A percentile compares a stretch with the other conserved stretches of the same genome.
phyloP scores from a whole-genome alignment of 2,888 invertebrate genomes.

The Hemicrepidius hirtus region DNA sequence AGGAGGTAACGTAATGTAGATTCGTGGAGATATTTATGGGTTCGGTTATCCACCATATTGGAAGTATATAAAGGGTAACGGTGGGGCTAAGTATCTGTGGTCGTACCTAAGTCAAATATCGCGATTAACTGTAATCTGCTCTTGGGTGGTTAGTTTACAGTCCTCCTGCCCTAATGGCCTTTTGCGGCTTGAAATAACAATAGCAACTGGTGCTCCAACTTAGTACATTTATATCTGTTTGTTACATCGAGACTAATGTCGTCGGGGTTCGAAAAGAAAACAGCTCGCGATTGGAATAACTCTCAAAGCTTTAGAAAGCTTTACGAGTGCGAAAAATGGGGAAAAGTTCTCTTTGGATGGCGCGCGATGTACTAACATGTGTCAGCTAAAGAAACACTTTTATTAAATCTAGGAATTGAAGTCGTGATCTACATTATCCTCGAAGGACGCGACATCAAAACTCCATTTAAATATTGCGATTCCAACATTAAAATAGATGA shows the following conservation, averaged over 20 bases:
- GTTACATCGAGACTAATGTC: slow-evolving; percentile 39
- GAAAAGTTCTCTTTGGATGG: not conserved
- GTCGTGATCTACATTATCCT: slow-evolving; percentile 57
- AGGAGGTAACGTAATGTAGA: slow-evolving; percentile 30
- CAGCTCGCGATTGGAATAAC: slow-evolving; percentile 9
- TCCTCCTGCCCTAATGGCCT: slow-evolving; percentile 62
- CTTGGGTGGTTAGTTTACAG: slow-evolving; percentile 41
- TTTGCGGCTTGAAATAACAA: slow-evolving; percentile 64
- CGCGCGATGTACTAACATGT: slow-evolving; percentile 53
- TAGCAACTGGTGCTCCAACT: slow-evolving; percentile 63
- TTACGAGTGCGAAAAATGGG: slow-evolving; percentile 10
- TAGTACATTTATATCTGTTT: slow-evolving; percentile 66
- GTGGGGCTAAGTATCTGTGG: slow-evolving; percentile 60
- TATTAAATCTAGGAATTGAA: slow-evolving; percentile 60
- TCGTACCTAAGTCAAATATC: slow-evolving; percentile 65
- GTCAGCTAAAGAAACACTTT: slow-evolving; percentile 61
- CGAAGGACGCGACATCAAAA: slow-evolving; percentile 64
- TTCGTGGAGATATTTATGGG: slow-evolving; percentile 39
- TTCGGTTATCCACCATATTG: slow-evolving; percentile 52
- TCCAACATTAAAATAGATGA: slow-evolving; percentile 65
- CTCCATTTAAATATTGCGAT: slow-evolving; percentile 63
- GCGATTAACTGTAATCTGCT: slow-evolving; percentile 68
- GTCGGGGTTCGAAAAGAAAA: slow-evolving; percentile 19
- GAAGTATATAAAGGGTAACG: slow-evolving; percentile 59
- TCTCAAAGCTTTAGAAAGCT: slow-evolving; percentile 23